These are phyloP conservation scores for Calephelis perditalis DNA, from an alignment of 2,888 invertebrate genomes.

Conservation along the genomic window DNA sequence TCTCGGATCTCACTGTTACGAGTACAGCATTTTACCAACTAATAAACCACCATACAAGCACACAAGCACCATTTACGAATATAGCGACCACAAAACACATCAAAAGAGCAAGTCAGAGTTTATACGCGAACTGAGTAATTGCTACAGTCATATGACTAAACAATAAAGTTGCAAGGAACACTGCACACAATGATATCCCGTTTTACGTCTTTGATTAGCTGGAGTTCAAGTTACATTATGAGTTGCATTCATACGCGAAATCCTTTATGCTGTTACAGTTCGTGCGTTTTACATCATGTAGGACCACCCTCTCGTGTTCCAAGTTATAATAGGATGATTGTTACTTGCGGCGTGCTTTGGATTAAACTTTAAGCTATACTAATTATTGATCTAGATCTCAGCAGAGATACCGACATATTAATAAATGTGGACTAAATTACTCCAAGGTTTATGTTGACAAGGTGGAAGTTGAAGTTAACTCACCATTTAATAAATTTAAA, in stretches of 20 bases:
- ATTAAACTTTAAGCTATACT: too few relatives aligned
- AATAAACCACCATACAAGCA: too few relatives aligned
- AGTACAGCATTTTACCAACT: too few relatives aligned
- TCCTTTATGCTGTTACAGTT: constrained; percentile 40
- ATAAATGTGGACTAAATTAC: too few relatives aligned
- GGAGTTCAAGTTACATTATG: constrained; percentile 62
- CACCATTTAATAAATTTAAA: too few relatives aligned
- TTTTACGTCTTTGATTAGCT: constrained; percentile 73
- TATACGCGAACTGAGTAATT: constrained; percentile 68
- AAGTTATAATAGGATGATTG: constrained; percentile 4
- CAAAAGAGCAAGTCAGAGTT: constrained; percentile 38
- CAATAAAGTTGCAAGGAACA: constrained; percentile 70
- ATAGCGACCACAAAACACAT: constrained; percentile 26
- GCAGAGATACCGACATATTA: too few relatives aligned
- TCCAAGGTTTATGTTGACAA: too few relatives aligned
- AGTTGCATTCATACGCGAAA: constrained; percentile 46
- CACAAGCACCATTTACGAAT: too few relatives aligned
- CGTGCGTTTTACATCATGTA: constrained; percentile 47
- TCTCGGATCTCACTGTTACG: too few relatives aligned
- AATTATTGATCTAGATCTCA: too few relatives aligned
- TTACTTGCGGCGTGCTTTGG: background rate
- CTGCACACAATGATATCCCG: constrained; percentile 71
- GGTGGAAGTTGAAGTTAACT: too few relatives aligned
- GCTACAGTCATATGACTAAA: constrained; percentile 63
- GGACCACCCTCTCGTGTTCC: constrained; percentile 51